Percentiles rank a stretch among this genome's conserved stretches.
Conservation (phyloP, 2,113 vertebrate genomes). For the Xyrauchen texanus region DNA sequence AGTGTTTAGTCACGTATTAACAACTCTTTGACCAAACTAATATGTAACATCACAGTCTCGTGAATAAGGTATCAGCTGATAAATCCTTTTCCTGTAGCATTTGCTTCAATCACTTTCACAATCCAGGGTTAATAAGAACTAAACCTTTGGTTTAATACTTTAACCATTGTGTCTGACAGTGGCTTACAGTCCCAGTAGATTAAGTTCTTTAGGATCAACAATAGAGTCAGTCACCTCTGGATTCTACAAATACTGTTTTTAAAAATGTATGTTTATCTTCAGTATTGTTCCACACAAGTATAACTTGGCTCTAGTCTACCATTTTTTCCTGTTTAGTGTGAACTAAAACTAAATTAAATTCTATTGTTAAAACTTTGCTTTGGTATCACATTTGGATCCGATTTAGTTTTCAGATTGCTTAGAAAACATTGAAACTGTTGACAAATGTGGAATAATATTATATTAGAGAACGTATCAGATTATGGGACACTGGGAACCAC, state of each 20-base stretch:
- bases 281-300: neutral
- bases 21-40: no score
- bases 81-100: neutral
- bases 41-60: neutral
- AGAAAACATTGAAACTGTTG: neutral
- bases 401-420: slow-evolving; percentile 3
- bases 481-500: neutral
- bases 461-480: neutral
- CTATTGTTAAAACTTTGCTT: slow-evolving; percentile 4
- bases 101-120: neutral
- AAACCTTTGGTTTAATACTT: neutral
- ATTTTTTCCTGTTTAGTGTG: neutral
- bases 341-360: neutral
- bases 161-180: slow-evolving; percentile 14
- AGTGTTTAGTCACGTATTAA: no score
- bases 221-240: neutral
- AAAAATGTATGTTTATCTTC: neutral
- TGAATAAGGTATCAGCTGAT: neutral
- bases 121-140: neutral
- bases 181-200: slow-evolving; percentile 2
- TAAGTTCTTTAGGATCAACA: slow-evolving; percentile 15
- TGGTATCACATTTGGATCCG: slow-evolving; percentile 12
- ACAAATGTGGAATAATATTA: neutral
- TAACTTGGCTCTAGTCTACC: neutral
- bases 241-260: neutral